Base-by-base conservation (phyloP, 2,797 vertebrate species). In the Lophotriccus pileatus region DNA sequence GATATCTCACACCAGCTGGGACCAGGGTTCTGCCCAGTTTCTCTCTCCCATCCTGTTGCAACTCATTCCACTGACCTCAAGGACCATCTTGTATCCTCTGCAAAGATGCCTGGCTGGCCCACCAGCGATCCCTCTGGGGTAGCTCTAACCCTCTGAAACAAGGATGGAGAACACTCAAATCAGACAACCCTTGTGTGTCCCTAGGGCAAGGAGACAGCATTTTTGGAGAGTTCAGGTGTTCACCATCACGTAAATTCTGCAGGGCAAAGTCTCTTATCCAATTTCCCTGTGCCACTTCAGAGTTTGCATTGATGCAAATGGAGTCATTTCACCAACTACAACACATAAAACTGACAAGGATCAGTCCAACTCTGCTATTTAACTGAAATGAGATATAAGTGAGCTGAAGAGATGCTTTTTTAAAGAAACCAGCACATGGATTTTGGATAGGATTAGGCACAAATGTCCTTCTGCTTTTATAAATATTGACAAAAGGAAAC, bases 401-500 rank as follows among this genome's bases (percentile, higher is more conserved):
- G 34, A 86, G 77, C 3, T 4, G 63, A 49, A 46, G 44, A 88
- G 34, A 67, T 79, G 30, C 34, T 78, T 52, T 28, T 82, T 64
- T 94, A 91, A 89, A 85, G 44, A 66, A 95, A 90, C 7, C 15
- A 78, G 13, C 32, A 34, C 44, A 22, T 53, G 83, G 86, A 89
- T 96, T 96, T 96, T 90, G 63, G 18, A 64, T 23, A 63, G 83
- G 69, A 90, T 94, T 87, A 88, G 72, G 58, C 64, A 76, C 87
- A 97, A 93, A 67, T 67, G 87, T 32, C 44, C 37, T 53, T 73
- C 77, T 84, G 72, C 84, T 95, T 97, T 91, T 95, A 90, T 86
- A 97, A 96, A 95, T 93, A 96, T 95, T 96, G 96, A 89, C 70
- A 77, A 93, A 94, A 90, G 89, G 84, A 91, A 96, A 84, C 47